Evolutionary conservation across 2,888 invertebrate genomes (phyloP), one percentile per base, ranked within the genome.

Genomic region (Chorisops tibialis): DNA sequence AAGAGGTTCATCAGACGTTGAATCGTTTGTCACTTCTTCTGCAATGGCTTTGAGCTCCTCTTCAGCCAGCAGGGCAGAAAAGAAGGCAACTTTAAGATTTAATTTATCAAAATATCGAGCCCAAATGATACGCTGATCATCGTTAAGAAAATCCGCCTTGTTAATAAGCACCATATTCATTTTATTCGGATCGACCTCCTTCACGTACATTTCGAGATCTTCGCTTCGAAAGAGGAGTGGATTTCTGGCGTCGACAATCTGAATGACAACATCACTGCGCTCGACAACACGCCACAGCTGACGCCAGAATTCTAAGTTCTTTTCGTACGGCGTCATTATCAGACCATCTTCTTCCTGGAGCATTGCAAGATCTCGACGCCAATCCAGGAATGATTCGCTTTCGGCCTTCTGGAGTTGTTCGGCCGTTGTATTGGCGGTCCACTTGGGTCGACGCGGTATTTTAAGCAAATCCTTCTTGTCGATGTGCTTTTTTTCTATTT

Each of bases 251-350:
- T 99, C 99, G 12, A 98, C 89, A 66, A 99, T 93, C 77, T 99
- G 92, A 12, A 95, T 85, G 14, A 97, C 83, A 0, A 97, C 85
- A 79, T 97, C 94, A 73, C 96, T 93, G 69, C 92, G 86, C 76
- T 99, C 99, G n/a, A 99, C 85, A 0, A 99, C 98, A 69, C 98
- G 84, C 99, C 99, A 99, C 35, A 99, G 76, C 75, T 99, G 99
- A 50, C 96, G 85, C 99, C 99, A 99, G 70, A 99, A 92, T 75
- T 99, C 96, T 18, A 98, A 77, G 79, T 99, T 99, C 72, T 94
- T 91, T 73, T 99, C 99, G 78, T 95, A 99, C 0, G 99, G 99
- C 0, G 99, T 99, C 66, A 99, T 79, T 0, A 91, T 81, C 2
- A 97, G 81, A 0, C 87, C 88, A 47, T 95, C 86, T 14, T 85